These are phyloP conservation scores for Acleris laterana DNA, from an alignment of 2,888 invertebrate species.

Conservation along the genomic window DNA sequence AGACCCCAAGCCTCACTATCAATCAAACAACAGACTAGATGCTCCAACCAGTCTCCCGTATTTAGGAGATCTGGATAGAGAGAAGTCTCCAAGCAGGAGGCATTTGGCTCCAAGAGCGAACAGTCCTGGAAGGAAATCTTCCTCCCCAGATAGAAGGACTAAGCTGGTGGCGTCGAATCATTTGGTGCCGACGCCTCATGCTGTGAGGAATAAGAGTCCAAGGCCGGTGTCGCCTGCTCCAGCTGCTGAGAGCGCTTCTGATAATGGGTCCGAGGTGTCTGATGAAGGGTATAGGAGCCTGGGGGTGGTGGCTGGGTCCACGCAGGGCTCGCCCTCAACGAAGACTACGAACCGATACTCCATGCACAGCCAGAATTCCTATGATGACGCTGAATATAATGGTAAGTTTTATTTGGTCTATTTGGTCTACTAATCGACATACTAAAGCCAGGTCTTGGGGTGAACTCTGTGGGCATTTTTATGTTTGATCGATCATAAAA, in stretches of 20 bases:
- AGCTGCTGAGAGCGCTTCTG: slow-evolving; percentile 86
- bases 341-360: slow-evolving; percentile 87
- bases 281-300: slow-evolving; percentile 93
- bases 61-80: slow-evolving; percentile 68
- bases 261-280: slow-evolving; percentile 93
- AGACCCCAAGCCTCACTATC: slow-evolving; percentile 66
- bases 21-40: slow-evolving; percentile 65
- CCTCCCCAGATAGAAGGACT: slow-evolving; percentile 73
- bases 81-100: slow-evolving; percentile 67
- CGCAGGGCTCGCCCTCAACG: slow-evolving; percentile 74
- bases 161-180: slow-evolving; percentile 71
- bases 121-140: slow-evolving; percentile 71
- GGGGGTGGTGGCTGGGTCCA: slow-evolving; percentile 86
- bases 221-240: slow-evolving; percentile 84
- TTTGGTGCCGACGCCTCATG: slow-evolving; percentile 79
- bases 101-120: slow-evolving; percentile 61
- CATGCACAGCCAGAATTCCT: slow-evolving; percentile 88
- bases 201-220: slow-evolving; percentile 72
- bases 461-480: too few species aligned
- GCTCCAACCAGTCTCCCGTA: slow-evolving; percentile 74
- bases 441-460: too few species aligned
- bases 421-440: too few species aligned
- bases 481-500: too few species aligned
- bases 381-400: slow-evolving; percentile 89
- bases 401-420: slow-evolving; percentile 71